Base-by-base conservation (phyloP, 2,888 invertebrate genomes). In the Nomada goodeniana region DNA sequence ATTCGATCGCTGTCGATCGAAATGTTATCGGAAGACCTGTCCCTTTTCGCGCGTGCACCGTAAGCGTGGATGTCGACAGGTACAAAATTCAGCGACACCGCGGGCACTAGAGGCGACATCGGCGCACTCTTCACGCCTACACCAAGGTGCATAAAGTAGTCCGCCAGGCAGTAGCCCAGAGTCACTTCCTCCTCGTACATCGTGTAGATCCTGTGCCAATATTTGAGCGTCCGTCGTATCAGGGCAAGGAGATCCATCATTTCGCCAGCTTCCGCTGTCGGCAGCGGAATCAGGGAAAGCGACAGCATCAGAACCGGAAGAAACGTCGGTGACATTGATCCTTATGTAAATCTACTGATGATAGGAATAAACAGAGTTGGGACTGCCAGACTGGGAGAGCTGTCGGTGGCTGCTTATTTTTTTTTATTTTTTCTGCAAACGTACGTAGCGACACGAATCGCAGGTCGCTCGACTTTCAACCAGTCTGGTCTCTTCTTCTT, bases 101-200 rank as follows among this genome's bases (percentile, higher is more conserved):
- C 4, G 42, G 42, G 36, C 65, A 26, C n/a, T 13, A 18, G 0
- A 0, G 15, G 47, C 18, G 63, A 15, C 55, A n/a, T 11, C 11
- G 63, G 15, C 36, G 47, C 15, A 20, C 65, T 74, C 23, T 13
- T 29, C 44, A 20, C 53, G 26, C n/a, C 52, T 15, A 44, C 61
- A n/a, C 29, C 72, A 20, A 18, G 36, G 13, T 55, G 57, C n/a
- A 85, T 36, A 47, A 89, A 82, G 55, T 89, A 86, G 23, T 79
- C 78, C 15, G 83, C 80, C 85, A 80, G 85, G 68, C 91, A 91
- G 52, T 86, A 84, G 36, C 86, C 88, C 42, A 90, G 78, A 9
- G 71, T 47, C 23, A 89, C 71, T 71, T 91, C 91, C 7, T 88
- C 86, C 7, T 76, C 61, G 76, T 90, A 89, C 52, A 52, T 65